Evolutionary conservation across 2,113 vertebrate genomes (phyloP).

Genomic region (Crocuta crocuta): DNA sequence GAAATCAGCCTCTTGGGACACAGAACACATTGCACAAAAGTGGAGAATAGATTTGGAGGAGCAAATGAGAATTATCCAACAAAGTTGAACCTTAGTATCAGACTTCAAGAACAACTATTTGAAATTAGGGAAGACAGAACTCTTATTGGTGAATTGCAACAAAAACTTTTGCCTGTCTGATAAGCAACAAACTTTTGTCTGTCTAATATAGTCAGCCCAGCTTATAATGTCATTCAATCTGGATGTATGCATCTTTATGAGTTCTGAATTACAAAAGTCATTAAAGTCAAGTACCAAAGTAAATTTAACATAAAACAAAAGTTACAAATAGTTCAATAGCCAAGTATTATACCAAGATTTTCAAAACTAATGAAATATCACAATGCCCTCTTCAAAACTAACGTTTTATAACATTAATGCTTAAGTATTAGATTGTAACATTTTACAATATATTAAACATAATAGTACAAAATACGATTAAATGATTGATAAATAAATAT

Average conservation of each 20-base stretch:
- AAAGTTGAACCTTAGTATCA: background rate
- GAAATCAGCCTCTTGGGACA: slow-evolving; percentile 28
- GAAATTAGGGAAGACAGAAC: slow-evolving; percentile 32
- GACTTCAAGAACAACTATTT: slow-evolving; percentile 23
- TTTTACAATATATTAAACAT: background rate
- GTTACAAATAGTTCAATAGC: slow-evolving; percentile 14
- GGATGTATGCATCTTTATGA: slow-evolving; percentile 10
- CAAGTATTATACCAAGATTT: slow-evolving; percentile 34
- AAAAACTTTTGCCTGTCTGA: slow-evolving; percentile 36
- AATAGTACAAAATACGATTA: background rate
- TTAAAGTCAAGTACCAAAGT: slow-evolving; percentile 30
- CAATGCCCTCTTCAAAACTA: background rate
- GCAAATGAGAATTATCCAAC: slow-evolving; percentile 18
- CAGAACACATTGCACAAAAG: background rate
- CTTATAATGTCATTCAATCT: background rate
- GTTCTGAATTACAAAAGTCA: background rate
- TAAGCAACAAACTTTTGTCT: background rate
- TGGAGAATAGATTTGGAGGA: background rate
- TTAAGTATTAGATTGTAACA: slow-evolving; percentile 2
- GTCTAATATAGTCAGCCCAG: background rate
- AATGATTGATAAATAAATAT: slow-evolving; percentile 31
- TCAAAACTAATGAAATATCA: slow-evolving; percentile 22
- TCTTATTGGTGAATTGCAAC: slow-evolving; percentile 16
- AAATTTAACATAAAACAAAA: slow-evolving; percentile 29
- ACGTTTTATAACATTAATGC: background rate